These are phyloP conservation scores for Pao palembangensis DNA, from an alignment of 2,113 vertebrate species.

Conservation along the genomic window DNA sequence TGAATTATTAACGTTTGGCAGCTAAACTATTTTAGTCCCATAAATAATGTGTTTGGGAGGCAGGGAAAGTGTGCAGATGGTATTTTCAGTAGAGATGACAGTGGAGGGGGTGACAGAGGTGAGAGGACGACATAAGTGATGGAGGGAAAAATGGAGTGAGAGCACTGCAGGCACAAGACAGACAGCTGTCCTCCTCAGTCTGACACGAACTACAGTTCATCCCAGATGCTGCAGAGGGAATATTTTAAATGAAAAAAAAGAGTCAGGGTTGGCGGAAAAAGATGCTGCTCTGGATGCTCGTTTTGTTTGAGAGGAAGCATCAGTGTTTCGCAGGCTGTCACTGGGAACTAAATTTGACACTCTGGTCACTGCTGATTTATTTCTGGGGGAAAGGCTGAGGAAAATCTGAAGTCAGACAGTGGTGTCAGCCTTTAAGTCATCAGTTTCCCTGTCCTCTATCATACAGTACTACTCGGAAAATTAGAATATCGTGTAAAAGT, in stretches of 20 bases:
- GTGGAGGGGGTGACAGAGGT: conserved; percentile 8
- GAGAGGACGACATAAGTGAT: conserved; percentile 1
- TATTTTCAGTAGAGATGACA: neutral
- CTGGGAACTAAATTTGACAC: conserved; percentile 30
- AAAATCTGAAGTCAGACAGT: neutral
- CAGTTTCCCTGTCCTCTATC: neutral
- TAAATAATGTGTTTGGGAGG: conserved; percentile 4
- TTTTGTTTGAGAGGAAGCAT: conserved; percentile 24
- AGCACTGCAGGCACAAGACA: conserved; percentile 29
- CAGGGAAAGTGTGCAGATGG: neutral
- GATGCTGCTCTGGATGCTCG: neutral
- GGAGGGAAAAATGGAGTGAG: conserved; percentile 8
- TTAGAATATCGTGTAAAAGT: no score
- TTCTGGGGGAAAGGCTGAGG: neutral
- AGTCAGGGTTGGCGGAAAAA: neutral
- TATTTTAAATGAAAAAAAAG: conserved; percentile 5
- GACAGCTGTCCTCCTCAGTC: conserved; percentile 40
- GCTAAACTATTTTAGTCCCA: neutral
- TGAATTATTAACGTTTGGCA: no score
- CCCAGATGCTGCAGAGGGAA: conserved; percentile 22
- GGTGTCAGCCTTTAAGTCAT: conserved; percentile 5
- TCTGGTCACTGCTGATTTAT: neutral
- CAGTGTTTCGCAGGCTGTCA: conserved; percentile 24
- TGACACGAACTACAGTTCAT: conserved; percentile 27
- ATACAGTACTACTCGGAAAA: no score